A percentile compares a stretch with the other conserved stretches of the same genome.
Conservation (phyloP, 2,113 vertebrate species). For the Calyptommatus sinebrachiatus region DNA sequence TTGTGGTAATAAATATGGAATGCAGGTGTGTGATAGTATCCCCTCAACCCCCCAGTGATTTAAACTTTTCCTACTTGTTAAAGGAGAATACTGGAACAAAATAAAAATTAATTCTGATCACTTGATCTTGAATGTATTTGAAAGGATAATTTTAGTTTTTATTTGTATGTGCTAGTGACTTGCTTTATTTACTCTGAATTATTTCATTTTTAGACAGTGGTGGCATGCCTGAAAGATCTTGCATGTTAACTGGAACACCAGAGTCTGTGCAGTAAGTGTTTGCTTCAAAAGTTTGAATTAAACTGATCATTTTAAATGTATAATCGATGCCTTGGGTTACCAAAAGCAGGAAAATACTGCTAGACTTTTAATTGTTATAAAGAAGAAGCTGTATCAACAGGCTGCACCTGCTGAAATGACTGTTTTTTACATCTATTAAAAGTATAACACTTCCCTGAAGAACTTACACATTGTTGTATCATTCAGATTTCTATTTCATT, state of each 20-base stretch:
- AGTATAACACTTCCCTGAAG: too few species aligned
- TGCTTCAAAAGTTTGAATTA: not conserved
- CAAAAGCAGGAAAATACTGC: too few species aligned
- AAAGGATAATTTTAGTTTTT: not conserved
- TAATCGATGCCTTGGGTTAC: not conserved
- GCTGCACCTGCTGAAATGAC: too few species aligned
- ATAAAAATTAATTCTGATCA: not conserved
- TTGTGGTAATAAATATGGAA: not conserved
- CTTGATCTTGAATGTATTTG: not conserved
- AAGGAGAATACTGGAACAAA: not conserved
- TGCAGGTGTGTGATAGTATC: not conserved
- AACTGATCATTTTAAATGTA: not conserved
- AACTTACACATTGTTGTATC: not conserved
- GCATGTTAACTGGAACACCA: conserved; percentile 90
- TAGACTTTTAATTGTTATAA: too few species aligned
- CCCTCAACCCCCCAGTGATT: not conserved
- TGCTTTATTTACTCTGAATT: not conserved
- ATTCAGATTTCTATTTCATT: not conserved
- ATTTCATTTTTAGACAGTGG: conserved; percentile 83
- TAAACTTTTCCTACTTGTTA: not conserved
- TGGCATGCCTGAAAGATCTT: conserved; percentile 93
- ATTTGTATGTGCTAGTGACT: not conserved
- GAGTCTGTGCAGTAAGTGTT: conserved; percentile 92
- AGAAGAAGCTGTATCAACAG: too few species aligned
- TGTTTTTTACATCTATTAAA: too few species aligned